phyloP scores from a whole-genome alignment of 2,888 invertebrate genomes.

The Polietes domitor region DNA sequence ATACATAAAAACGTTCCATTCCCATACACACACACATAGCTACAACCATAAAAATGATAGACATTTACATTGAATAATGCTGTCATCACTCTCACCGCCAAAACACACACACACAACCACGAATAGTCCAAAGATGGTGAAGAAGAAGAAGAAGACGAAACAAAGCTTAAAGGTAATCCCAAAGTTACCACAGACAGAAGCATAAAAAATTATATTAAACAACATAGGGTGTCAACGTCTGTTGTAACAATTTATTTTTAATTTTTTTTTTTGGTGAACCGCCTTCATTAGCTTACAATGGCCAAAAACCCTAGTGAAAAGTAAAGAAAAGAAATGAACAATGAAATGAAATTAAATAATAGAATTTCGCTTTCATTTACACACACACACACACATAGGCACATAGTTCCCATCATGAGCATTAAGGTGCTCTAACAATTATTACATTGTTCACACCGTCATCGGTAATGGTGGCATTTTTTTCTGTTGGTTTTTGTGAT shows the following conservation, averaged over 20 bases:
- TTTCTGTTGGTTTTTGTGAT: background rate
- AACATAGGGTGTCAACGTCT: slow-evolving; percentile 6
- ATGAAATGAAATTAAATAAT: slow-evolving; percentile 75
- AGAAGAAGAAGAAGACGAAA: background rate
- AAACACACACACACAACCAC: background rate
- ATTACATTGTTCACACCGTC: slow-evolving; percentile 28
- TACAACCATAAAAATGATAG: slow-evolving; percentile 23
- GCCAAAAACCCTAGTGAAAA: background rate
- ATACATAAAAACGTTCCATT: background rate
- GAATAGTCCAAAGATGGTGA: too few relatives aligned
- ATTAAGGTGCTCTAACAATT: background rate
- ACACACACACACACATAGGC: slow-evolving; percentile 51
- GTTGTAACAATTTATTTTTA: slow-evolving; percentile 5
- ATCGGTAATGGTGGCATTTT: background rate
- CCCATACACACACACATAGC: background rate
- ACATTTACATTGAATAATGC: slow-evolving; percentile 46
- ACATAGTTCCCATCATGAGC: slow-evolving; percentile 45
- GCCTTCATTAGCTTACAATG: slow-evolving; percentile 45
- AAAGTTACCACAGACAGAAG: slow-evolving; percentile 25
- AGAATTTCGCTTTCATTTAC: slow-evolving; percentile 79
- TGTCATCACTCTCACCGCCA: slow-evolving; percentile 46
- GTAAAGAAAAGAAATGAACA: slow-evolving; percentile 6
- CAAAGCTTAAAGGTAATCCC: slow-evolving; percentile 15
- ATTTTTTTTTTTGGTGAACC: background rate
- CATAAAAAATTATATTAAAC: slow-evolving; percentile 33